Evolutionary conservation across 1,140 invertebrate genomes (phyloP).

Genomic region (Eurosta solidaginis): DNA sequence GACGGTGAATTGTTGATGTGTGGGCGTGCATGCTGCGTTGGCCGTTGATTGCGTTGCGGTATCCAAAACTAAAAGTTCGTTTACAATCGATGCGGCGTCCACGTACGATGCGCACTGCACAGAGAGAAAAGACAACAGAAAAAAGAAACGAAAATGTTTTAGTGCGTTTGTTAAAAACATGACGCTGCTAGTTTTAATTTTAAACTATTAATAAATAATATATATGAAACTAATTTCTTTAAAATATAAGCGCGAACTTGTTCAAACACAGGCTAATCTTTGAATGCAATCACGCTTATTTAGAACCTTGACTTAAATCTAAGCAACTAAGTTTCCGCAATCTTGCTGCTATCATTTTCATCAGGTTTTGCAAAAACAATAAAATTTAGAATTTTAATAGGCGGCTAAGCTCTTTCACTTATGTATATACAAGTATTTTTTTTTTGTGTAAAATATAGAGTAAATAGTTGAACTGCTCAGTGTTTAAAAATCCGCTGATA

Average conservation of each 20-base stretch:
- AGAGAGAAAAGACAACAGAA: constrained; percentile 35
- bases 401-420: too few species aligned
- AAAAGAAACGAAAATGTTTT: constrained; percentile 9
- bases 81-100: constrained; percentile 40
- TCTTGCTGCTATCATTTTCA: too few species aligned
- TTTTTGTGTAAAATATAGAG: too few species aligned
- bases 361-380: background rate
- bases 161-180: background rate
- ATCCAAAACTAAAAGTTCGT: constrained; percentile 25
- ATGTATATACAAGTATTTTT: too few species aligned
- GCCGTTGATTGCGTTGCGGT: constrained; percentile 40
- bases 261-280: background rate
- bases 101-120: constrained; percentile 48
- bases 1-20: constrained; percentile 45
- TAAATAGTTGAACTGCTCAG: too few species aligned
- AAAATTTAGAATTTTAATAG: too few species aligned
- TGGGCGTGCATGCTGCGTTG: constrained; percentile 40
- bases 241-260: background rate
- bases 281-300: background rate
- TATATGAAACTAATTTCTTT: background rate
- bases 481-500: too few species aligned
- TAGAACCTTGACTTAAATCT: background rate
- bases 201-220: background rate
- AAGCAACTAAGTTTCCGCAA: background rate
- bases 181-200: background rate